Conservation (phyloP, 2,888 invertebrate species). For the Protodeltote pygarga region DNA sequence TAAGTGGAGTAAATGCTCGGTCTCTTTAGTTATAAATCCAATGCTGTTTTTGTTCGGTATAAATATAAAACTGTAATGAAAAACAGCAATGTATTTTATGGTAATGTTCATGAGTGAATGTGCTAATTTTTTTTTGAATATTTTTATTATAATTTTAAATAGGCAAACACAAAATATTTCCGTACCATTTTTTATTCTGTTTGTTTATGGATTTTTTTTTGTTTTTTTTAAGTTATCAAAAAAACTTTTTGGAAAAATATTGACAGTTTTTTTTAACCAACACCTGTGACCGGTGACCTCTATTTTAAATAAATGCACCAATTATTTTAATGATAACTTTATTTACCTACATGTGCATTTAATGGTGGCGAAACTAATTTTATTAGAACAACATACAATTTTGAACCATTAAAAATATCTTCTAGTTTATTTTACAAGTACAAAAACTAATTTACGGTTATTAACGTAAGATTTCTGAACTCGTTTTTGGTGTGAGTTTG, state of each 20-base stretch:
- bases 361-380: conserved; percentile 1
- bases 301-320: conserved; percentile 14
- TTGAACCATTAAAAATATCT: conserved; percentile 4
- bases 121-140: too few species aligned
- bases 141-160: too few species aligned
- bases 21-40: conserved; percentile 28
- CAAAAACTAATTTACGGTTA: too few species aligned
- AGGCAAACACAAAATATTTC: too few species aligned
- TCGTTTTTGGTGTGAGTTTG: too few species aligned
- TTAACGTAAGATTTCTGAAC: too few species aligned
- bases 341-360: conserved; percentile 4
- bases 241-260: too few species aligned
- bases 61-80: background rate
- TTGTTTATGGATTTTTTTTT: too few species aligned
- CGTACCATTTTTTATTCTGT: background rate
- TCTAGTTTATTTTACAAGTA: background rate
- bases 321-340: conserved; percentile 28
- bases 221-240: too few species aligned
- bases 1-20: conserved; percentile 18
- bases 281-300: too few species aligned
- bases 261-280: too few species aligned
- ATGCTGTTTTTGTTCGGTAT: conserved; percentile 5
- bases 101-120: conserved; percentile 38
- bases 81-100: conserved; percentile 33
- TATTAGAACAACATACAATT: conserved; percentile 6